phyloP scores from a whole-genome alignment of 1,140 invertebrate species.

The Nylanderia fulva region DNA sequence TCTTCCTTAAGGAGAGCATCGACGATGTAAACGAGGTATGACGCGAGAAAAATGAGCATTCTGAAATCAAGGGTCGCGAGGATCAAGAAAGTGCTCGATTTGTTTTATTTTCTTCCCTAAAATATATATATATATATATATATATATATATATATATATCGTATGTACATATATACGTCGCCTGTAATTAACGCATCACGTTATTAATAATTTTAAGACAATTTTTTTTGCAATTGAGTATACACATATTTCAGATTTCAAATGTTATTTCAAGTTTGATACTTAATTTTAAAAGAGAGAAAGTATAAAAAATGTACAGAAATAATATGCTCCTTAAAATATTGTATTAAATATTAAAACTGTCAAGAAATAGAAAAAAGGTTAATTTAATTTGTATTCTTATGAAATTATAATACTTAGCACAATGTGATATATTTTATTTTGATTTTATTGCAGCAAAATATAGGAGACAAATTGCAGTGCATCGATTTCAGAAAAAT shows the following conservation, averaged over 20 bases:
- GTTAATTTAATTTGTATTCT: neutral
- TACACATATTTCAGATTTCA: neutral
- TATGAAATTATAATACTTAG: neutral
- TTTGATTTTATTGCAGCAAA: neutral
- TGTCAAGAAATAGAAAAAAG: neutral
- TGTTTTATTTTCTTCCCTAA: constrained; percentile 51
- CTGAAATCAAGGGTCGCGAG: constrained; percentile 60
- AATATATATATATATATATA: constrained; percentile 18
- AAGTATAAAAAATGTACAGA: neutral
- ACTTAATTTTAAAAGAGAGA: neutral
- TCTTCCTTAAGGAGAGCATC: constrained; percentile 63
- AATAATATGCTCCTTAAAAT: neutral
- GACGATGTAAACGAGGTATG: constrained; percentile 68
- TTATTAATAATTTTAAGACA: constrained; percentile 17
- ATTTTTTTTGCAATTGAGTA: neutral
- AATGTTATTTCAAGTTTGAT: neutral
- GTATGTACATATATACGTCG: constrained; percentile 8
- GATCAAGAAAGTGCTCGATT: constrained; percentile 54
- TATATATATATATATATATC: no score
- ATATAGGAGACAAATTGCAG: neutral
- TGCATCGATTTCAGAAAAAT: neutral
- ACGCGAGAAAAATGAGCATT: constrained; percentile 65
- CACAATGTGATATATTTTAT: neutral
- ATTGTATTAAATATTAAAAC: neutral
- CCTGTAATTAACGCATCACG: constrained; percentile 31